Evolutionary conservation across 2,888 invertebrate genomes (phyloP).

Genomic region (Argyresthia albistria): DNA sequence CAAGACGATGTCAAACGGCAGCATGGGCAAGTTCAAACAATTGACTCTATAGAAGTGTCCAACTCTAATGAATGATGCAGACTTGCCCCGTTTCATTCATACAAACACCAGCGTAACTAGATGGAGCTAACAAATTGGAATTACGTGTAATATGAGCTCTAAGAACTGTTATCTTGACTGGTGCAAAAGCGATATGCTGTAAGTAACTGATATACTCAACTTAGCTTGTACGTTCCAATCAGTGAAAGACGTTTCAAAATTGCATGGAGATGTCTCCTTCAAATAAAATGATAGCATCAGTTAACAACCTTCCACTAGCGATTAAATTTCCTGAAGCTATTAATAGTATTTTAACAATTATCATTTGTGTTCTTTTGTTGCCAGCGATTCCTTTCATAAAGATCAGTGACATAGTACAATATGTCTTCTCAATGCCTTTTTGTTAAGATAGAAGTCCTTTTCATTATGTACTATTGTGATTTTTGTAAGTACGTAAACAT

Average conservation of each 20-base stretch:
- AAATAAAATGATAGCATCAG: too few species aligned
- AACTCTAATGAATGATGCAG: conserved; percentile 68
- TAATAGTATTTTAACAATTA: conserved; percentile 22
- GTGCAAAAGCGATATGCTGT: background rate
- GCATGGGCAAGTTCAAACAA: conserved; percentile 66
- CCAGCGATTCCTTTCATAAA: too few species aligned
- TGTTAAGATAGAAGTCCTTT: too few species aligned
- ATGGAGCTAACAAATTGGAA: conserved; percentile 62
- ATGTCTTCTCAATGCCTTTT: too few species aligned
- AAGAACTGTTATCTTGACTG: conserved; percentile 25
- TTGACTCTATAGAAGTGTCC: conserved; percentile 70
- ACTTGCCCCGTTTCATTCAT: conserved; percentile 60
- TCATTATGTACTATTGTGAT: too few species aligned
- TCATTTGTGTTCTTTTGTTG: too few species aligned
- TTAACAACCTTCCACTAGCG: conserved; percentile 18
- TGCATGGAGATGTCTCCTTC: too few species aligned
- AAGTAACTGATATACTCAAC: too few species aligned
- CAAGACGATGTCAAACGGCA: conserved; percentile 64
- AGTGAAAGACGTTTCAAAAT: too few species aligned
- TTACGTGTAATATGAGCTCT: conserved; percentile 44
- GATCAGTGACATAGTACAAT: too few species aligned
- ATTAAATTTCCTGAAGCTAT: conserved; percentile 41
- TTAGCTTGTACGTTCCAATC: too few species aligned
- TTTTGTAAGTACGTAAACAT: conserved; percentile 27
- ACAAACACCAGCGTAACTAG: conserved; percentile 68